Conservation (phyloP, 2,888 invertebrate genomes). For the Athripsodes cinereus region DNA sequence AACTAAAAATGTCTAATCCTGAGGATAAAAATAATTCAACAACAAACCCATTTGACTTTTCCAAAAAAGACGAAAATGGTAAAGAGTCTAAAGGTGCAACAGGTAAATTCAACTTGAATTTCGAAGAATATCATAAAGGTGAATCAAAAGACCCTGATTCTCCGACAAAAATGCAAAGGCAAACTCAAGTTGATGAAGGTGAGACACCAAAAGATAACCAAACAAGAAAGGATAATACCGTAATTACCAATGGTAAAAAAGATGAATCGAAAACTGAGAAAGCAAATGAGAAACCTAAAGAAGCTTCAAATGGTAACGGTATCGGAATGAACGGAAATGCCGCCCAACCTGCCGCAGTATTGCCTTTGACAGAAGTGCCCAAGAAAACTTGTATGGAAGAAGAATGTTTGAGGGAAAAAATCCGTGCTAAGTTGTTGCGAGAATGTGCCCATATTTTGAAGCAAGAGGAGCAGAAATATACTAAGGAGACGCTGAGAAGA, state of each 20-base stretch:
- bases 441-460: slow-evolving; percentile 61
- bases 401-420: slow-evolving; percentile 58
- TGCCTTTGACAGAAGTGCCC: slow-evolving; percentile 22
- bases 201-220: not conserved
- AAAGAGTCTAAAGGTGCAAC: not conserved
- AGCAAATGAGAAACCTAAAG: not conserved
- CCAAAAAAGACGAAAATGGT: not conserved
- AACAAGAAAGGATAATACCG: not conserved
- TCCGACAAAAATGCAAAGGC: not conserved
- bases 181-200: not conserved
- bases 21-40: not conserved
- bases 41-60: not conserved
- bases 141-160: not conserved
- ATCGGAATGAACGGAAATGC: too few species aligned
- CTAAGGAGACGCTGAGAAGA: slow-evolving; percentile 57
- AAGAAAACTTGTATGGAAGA: slow-evolving; percentile 57
- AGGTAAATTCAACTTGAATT: not conserved
- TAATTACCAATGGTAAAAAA: not conserved
- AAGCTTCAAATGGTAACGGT: not conserved
- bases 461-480: slow-evolving; percentile 54
- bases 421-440: slow-evolving; percentile 54
- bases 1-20: not conserved
- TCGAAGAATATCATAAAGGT: not conserved
- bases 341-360: not conserved
- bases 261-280: not conserved